Evolutionary conservation across 2,888 invertebrate species (phyloP).

Genomic region (Limnephilus lunatus): DNA sequence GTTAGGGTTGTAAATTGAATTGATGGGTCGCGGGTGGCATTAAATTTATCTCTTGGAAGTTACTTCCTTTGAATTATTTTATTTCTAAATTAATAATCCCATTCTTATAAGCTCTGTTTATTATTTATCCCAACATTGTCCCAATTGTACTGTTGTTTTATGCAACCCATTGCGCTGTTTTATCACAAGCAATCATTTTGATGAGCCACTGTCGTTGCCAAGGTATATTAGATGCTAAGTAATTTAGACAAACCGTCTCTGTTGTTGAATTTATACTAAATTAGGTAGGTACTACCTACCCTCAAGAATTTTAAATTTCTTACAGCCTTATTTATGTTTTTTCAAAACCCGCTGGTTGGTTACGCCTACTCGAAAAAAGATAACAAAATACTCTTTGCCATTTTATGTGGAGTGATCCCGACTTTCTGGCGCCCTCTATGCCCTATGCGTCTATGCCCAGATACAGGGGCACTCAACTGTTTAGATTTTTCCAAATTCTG

Average conservation of each 20-base stretch:
- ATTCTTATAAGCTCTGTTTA: no score
- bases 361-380: neutral
- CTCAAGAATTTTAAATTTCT: neutral
- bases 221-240: neutral
- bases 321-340: neutral
- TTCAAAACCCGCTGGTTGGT: neutral
- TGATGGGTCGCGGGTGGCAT: no score
- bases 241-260: neutral
- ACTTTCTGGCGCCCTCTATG: constrained; percentile 6
- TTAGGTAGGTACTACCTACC: neutral
- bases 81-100: no score
- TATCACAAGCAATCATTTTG: neutral
- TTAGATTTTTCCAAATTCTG: neutral
- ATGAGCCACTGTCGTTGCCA: neutral
- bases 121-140: neutral
- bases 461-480: neutral
- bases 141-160: neutral
- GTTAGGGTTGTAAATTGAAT: no score
- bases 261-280: neutral
- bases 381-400: neutral
- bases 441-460: neutral
- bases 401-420: neutral
- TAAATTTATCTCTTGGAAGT: no score
- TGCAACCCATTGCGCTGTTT: neutral
- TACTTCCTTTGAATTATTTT: no score